Percentiles rank a stretch among this genome's conserved stretches.
phyloP scores from a whole-genome alignment of 2,888 invertebrate species.

The Conchocele bisecta region DNA sequence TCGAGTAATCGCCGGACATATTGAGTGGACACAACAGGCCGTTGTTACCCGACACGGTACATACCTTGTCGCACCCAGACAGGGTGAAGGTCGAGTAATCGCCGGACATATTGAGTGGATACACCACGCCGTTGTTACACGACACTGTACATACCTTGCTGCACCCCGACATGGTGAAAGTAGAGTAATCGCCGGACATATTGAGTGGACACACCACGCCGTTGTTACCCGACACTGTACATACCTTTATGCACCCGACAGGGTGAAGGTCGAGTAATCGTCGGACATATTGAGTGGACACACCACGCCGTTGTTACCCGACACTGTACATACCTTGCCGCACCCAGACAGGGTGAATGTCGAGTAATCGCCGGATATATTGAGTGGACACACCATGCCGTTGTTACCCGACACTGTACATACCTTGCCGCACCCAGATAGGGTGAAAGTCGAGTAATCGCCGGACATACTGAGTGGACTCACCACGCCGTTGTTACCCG shows the following conservation, averaged over 20 bases:
- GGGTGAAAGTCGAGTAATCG: background rate
- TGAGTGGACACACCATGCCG: background rate
- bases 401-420: background rate
- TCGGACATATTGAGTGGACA: background rate
- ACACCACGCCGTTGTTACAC: background rate
- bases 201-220: background rate
- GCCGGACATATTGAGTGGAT: background rate
- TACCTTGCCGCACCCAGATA: constrained; percentile 2
- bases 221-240: background rate
- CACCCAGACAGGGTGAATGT: constrained; percentile 1
- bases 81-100: background rate
- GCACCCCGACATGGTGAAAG: constrained; percentile 1
- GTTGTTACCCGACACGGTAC: background rate
- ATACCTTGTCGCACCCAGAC: constrained; percentile 1
- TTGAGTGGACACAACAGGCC: background rate
- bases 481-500: background rate
- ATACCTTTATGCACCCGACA: constrained; percentile 3
- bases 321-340: background rate
- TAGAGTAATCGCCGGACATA: background rate
- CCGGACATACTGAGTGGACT: background rate
- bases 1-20: background rate
- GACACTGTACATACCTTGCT: constrained; percentile 3
- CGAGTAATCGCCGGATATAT: background rate
- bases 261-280: background rate
- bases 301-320: background rate